Base-by-base conservation (phyloP, 2,113 vertebrate species). In the Asarcornis scutulata region DNA sequence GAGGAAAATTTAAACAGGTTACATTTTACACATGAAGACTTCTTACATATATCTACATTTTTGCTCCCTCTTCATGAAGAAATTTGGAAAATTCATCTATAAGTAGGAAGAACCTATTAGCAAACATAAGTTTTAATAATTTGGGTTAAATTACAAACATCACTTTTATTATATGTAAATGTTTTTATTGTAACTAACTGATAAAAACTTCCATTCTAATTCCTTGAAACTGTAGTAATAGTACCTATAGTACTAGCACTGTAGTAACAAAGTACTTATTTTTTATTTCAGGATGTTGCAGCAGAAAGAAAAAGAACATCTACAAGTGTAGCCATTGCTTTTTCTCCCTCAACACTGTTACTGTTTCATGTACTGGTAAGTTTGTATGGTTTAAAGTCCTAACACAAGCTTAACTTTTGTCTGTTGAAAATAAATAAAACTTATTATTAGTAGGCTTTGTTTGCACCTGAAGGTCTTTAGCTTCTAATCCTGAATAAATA, bases 271-370 rank as follows among this genome's bases (percentile, higher is more conserved):
- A 76, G 11, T 59, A 52, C 32, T 34, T 83, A 86, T 93, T 60
- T 71, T 95, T 21, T 91, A 88, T 97, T 96, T 59, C 92, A 98
- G 98, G 96, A 97, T 98, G 97, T 97, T 98, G 97, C 98, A 98
- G 96, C 98, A 98, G 89, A 98, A 97, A 97, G 97, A 97, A 93
- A 98, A 98, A 87, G 97, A 97, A 40, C 97, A 98, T 96, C 97
- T 98, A 97, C 97, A 98, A 96, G 98, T 98, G 97, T 98, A 98
- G 97, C 91, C 96, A 95, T 97, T 97, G 86, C 91, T 97, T 97
- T 90, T 97, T 91, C 95, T 95, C 69, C 76, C 88, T 96, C 96
- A 96, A 98, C 97, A 97, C 97, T 98, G 98, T 98, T 98, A 97
- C 98, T 95, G 82, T 97, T 98, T 98, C 13, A 2, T 89, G 86